phyloP scores from a whole-genome alignment of 2,113 vertebrate genomes.

The Xiphorhynchus elegans region DNA sequence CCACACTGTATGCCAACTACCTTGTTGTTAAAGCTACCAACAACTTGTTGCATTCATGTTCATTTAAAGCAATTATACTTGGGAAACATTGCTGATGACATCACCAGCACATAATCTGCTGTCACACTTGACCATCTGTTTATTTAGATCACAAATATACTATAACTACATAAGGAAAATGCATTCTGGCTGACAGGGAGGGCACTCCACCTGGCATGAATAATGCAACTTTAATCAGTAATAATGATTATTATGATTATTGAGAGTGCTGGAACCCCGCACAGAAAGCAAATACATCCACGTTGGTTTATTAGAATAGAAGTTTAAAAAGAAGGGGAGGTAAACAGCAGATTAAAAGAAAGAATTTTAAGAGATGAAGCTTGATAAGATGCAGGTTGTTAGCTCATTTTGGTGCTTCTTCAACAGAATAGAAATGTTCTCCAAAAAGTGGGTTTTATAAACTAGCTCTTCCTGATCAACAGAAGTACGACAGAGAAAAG shows the following conservation, averaged over 20 bases:
- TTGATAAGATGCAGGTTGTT: neutral
- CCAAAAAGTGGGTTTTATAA: neutral
- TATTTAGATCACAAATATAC: slow-evolving; percentile 76
- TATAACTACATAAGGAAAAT: slow-evolving; percentile 70
- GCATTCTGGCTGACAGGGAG: slow-evolving; percentile 69
- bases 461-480: neutral
- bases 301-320: slow-evolving; percentile 65
- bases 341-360: slow-evolving; percentile 18
- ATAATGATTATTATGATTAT: slow-evolving; percentile 81
- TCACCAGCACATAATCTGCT: slow-evolving; percentile 67
- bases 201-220: slow-evolving; percentile 78
- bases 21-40: slow-evolving; percentile 28
- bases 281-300: slow-evolving; percentile 65
- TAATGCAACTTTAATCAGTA: slow-evolving; percentile 80
- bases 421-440: neutral
- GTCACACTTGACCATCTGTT: slow-evolving; percentile 77
- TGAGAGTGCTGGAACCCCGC: slow-evolving; percentile 69
- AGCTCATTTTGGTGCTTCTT: neutral
- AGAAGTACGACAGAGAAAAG: neutral
- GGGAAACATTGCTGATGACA: slow-evolving; percentile 59
- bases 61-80: slow-evolving; percentile 74
- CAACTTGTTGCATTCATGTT: slow-evolving; percentile 55
- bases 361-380: slow-evolving; percentile 23
- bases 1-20: neutral
- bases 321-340: slow-evolving; percentile 50